Base-by-base conservation (phyloP, 2,113 vertebrate genomes). In the Alethe diademata region DNA sequence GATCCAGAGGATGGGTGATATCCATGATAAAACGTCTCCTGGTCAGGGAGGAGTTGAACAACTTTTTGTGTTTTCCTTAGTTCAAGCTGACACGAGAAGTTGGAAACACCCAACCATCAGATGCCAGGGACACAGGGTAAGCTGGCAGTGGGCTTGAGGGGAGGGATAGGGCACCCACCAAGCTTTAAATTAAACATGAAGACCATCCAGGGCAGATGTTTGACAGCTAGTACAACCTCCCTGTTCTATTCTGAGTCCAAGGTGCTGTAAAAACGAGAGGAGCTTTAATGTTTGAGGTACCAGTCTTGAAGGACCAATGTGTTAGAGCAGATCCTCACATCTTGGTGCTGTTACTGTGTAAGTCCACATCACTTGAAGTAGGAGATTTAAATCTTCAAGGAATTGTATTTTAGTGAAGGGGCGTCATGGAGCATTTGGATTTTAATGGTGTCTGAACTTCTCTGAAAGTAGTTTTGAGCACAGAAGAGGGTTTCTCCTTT, bases 71-170 rank as follows among this genome's bases (percentile, higher is more conserved):
- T 96, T 97, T 97, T 95, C 88, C 95, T 96, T 96, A 95, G 95
- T 97, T 97, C 90, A 97, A 96, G 96, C 95, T 96, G 96, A 90
- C 93, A 96, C 65, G 95, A 93, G 95, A 95, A 96, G 95, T 96
- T 96, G 95, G 96, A 96, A 97, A 96, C 93, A 94, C 85, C 53
- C 93, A 97, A 86, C 86, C 95, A 93, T 95, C 93, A 96, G 95
- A 96, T 96, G 85, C 93, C 93, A 97, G 96, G 95, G 95, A 95
- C 74, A 72, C 93, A 91, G 96, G 95, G 95, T 97, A 96, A 96
- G 96, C 95, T 94, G 95, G 93, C 95, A 94, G 95, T 78, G 92
- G 96, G 96, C 79, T 75, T 60, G 86, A 96, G 95, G 95, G 95
- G 95, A 86, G 96, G 96, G 96, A 19, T 72, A 96, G 75, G 69